These are phyloP conservation scores for Hypomecis punctinalis DNA, from an alignment of 2,888 invertebrate genomes.

Conservation along the genomic window DNA sequence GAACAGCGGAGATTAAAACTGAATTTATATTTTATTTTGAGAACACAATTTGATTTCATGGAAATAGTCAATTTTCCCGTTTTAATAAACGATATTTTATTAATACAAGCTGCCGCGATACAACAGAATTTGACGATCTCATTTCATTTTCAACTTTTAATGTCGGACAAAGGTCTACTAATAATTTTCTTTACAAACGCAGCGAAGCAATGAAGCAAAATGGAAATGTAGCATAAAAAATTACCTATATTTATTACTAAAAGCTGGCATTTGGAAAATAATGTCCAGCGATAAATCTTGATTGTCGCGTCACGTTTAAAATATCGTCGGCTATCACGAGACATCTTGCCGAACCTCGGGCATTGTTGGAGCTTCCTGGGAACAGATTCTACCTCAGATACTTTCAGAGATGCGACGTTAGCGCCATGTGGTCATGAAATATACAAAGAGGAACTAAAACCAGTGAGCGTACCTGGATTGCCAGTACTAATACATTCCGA, in stretches of 20 bases:
- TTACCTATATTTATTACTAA: constrained; percentile 23
- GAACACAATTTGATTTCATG: neutral
- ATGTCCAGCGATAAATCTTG: constrained; percentile 29
- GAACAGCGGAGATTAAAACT: neutral
- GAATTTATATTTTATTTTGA: constrained; percentile 4
- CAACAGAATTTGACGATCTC: too few relatives aligned
- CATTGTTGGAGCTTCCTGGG: constrained; percentile 30
- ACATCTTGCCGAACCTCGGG: constrained; percentile 39
- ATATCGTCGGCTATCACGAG: constrained; percentile 41
- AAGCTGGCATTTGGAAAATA: constrained; percentile 18
- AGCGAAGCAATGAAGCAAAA: constrained; percentile 6
- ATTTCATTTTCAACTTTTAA: too few relatives aligned
- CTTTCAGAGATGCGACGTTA: too few relatives aligned
- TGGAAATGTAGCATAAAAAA: constrained; percentile 25
- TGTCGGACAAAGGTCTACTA: too few relatives aligned
- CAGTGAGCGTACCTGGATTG: too few relatives aligned
- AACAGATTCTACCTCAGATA: too few relatives aligned
- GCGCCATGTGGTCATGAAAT: too few relatives aligned
- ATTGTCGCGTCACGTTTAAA: constrained; percentile 36
- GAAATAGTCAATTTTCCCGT: neutral
- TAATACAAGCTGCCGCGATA: too few relatives aligned
- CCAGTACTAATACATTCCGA: too few relatives aligned
- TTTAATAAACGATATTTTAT: neutral
- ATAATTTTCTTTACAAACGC: neutral
- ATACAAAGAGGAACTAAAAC: too few relatives aligned